phyloP scores from a whole-genome alignment of 2,113 vertebrate species.

The Microtus pennsylvanicus region DNA sequence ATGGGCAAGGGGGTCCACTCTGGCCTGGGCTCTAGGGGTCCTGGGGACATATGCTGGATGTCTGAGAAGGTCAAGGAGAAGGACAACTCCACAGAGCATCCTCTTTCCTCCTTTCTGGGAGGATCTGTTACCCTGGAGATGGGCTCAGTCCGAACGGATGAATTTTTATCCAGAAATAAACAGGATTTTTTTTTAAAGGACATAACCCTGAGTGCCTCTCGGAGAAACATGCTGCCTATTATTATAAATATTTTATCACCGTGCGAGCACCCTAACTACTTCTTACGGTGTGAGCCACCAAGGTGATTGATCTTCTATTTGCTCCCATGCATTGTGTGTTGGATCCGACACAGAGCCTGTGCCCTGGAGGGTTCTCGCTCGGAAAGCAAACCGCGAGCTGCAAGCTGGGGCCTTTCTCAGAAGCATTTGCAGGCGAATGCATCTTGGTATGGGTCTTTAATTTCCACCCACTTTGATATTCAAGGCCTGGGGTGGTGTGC shows the following conservation, averaged over 20 bases:
- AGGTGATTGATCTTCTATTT: slow-evolving; percentile 44
- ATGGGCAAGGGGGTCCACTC: not conserved
- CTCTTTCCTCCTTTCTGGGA: not conserved
- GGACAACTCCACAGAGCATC: not conserved
- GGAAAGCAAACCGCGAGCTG: not conserved
- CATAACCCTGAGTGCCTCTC: slow-evolving; percentile 40
- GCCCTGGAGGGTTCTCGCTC: slow-evolving; percentile 6
- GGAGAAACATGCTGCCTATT: slow-evolving; percentile 38
- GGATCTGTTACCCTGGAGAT: slow-evolving; percentile 67
- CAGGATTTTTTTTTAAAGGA: slow-evolving; percentile 70
- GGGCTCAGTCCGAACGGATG: not conserved
- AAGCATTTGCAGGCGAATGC: slow-evolving; percentile 44
- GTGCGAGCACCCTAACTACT: not conserved
- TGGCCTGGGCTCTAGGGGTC: not conserved
- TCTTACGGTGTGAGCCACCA: not conserved
- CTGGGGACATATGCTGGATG: not conserved
- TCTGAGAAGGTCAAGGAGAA: slow-evolving; percentile 40
- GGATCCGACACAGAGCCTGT: not conserved
- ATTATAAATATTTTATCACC: slow-evolving; percentile 72
- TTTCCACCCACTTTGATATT: slow-evolving; percentile 78
- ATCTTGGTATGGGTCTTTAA: slow-evolving; percentile 67
- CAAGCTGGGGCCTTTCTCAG: not conserved
- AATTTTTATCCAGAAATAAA: slow-evolving; percentile 64
- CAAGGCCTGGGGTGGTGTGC: slow-evolving; percentile 69
- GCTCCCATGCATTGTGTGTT: not conserved